phyloP scores from a whole-genome alignment of 2,888 invertebrate genomes.

The Caenorhabditis japonica region DNA sequence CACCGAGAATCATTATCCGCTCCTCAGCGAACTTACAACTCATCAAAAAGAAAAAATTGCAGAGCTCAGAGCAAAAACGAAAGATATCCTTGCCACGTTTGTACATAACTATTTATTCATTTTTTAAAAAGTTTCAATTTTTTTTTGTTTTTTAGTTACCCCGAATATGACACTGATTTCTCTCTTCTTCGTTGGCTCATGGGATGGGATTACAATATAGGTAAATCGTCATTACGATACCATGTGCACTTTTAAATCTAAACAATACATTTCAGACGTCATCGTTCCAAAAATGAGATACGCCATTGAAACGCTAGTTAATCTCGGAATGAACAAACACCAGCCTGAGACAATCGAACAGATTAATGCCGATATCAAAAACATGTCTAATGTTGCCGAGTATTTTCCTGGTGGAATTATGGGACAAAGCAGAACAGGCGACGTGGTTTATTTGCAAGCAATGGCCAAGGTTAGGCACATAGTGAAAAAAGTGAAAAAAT shows the following conservation, averaged over 20 bases:
- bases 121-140: slow-evolving; percentile 9
- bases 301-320: slow-evolving; percentile 46
- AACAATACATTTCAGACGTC: slow-evolving; percentile 37
- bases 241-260: background rate
- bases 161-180: slow-evolving; percentile 69
- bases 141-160: slow-evolving; percentile 45
- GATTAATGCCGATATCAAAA: slow-evolving; percentile 62
- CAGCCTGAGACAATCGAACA: slow-evolving; percentile 57
- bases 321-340: slow-evolving; percentile 48
- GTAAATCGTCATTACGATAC: slow-evolving; percentile 59
- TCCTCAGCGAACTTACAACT: slow-evolving; percentile 41
- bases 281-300: slow-evolving; percentile 59
- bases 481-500: background rate
- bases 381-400: slow-evolving; percentile 60
- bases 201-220: slow-evolving; percentile 74
- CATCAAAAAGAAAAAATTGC: slow-evolving; percentile 58
- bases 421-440: slow-evolving; percentile 57
- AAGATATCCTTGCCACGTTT: slow-evolving; percentile 39
- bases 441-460: slow-evolving; percentile 62
- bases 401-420: slow-evolving; percentile 71
- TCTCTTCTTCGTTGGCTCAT: slow-evolving; percentile 71
- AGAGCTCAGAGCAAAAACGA: slow-evolving; percentile 51
- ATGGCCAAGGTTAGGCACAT: slow-evolving; percentile 48
- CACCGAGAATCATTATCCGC: slow-evolving; percentile 55
- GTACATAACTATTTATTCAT: background rate